A percentile compares a stretch with the other conserved stretches of the same genome.
phyloP scores from a whole-genome alignment of 2,113 vertebrate genomes.

The Gallinago undulata region DNA sequence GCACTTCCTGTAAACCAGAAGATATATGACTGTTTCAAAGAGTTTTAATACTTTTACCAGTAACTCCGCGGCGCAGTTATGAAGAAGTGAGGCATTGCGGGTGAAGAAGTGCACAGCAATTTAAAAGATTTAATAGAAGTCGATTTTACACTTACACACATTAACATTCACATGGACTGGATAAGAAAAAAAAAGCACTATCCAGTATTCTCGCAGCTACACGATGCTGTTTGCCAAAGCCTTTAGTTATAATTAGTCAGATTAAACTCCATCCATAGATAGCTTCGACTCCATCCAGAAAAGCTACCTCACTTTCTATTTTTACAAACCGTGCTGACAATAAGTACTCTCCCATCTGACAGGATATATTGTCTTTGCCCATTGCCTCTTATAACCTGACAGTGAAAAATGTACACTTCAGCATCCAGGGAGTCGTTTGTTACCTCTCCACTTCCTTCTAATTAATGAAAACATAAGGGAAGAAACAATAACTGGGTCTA shows the following conservation, averaged over 20 bases:
- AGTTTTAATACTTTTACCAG: slow-evolving; percentile 70
- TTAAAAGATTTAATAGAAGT: slow-evolving; percentile 72
- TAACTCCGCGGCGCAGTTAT: background rate
- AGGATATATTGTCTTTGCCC: slow-evolving; percentile 66
- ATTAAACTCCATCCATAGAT: slow-evolving; percentile 57
- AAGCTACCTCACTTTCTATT: slow-evolving; percentile 66
- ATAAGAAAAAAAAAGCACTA: background rate
- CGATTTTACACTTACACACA: slow-evolving; percentile 61
- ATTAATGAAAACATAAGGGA: slow-evolving; percentile 67
- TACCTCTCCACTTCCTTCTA: slow-evolving; percentile 54
- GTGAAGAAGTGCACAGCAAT: slow-evolving; percentile 60
- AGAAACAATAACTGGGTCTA: slow-evolving; percentile 56
- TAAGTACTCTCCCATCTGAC: slow-evolving; percentile 64
- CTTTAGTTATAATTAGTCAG: slow-evolving; percentile 54
- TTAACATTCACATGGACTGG: slow-evolving; percentile 57
- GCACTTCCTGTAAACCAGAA: slow-evolving; percentile 67
- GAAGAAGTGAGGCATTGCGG: slow-evolving; percentile 19
- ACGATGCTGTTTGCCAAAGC: slow-evolving; percentile 56
- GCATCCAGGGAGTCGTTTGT: slow-evolving; percentile 57
- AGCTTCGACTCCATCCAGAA: slow-evolving; percentile 59
- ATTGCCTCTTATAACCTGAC: slow-evolving; percentile 71
- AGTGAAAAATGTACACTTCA: slow-evolving; percentile 66
- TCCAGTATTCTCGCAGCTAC: slow-evolving; percentile 26
- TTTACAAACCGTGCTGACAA: slow-evolving; percentile 67
- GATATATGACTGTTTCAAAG: slow-evolving; percentile 46